Percentiles rank a stretch among this genome's conserved stretches.
These are phyloP conservation scores for Chionodraco myersi DNA, from an alignment of 2,113 vertebrate species.

Conservation along the genomic window DNA sequence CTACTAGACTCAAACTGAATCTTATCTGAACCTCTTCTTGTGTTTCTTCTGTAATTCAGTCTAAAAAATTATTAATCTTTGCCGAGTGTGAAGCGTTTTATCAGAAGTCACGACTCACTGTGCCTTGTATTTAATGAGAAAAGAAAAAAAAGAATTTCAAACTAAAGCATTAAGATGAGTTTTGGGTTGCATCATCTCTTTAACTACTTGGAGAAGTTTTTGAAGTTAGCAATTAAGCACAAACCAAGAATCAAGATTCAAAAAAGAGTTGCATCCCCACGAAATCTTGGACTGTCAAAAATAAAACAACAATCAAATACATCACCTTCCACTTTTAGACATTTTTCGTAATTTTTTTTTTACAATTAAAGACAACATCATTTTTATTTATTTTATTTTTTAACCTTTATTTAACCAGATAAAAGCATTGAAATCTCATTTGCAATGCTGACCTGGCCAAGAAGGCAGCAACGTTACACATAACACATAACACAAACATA, in stretches of 20 bases:
- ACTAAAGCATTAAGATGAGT: slow-evolving; percentile 24
- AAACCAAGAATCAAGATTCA: background rate
- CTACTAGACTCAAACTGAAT: slow-evolving; percentile 1
- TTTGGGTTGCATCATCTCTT: background rate
- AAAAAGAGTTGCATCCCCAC: background rate
- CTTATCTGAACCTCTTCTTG: slow-evolving; percentile 11
- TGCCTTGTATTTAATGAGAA: slow-evolving; percentile 23
- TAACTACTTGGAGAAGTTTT: background rate
- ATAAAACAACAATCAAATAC: no score
- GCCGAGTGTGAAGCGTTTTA: slow-evolving; percentile 18
- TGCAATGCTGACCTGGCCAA: no score
- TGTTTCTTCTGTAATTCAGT: slow-evolving; percentile 7
- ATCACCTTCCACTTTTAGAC: no score
- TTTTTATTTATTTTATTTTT: no score
- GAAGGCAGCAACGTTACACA: no score
- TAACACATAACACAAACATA: no score
- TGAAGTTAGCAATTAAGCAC: slow-evolving; percentile 2
- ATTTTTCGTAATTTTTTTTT: no score
- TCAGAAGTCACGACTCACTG: slow-evolving; percentile 20
- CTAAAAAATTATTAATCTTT: slow-evolving; percentile 34
- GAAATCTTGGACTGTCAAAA: background rate
- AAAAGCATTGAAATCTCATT: no score
- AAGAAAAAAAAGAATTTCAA: slow-evolving; percentile 33
- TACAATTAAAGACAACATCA: no score
- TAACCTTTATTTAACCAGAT: no score